Evolutionary conservation across 1,140 invertebrate genomes (phyloP), one percentile per base, ranked within the genome.

Genomic region (Drosophila takahashii): DNA sequence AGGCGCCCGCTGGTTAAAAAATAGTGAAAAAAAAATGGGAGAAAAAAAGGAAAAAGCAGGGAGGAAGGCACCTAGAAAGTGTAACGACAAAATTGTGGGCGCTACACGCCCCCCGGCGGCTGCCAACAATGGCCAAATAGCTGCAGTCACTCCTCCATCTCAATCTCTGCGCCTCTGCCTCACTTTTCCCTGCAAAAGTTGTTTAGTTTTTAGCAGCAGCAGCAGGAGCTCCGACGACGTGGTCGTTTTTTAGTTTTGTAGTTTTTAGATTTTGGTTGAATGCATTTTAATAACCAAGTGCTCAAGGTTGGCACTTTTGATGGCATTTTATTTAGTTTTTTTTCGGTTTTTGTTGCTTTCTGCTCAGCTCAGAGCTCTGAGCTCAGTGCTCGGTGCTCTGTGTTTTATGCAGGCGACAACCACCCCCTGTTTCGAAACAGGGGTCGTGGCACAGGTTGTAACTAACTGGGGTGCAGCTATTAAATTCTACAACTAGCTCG

Each of bases 181-280:
- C 59, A 41, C 70, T 56, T 52, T 53, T 56, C 26, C 60, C 71
- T 76, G 72, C 41, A 53, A 77, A 77, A 77, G 74, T 77, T 77
- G 74, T 71, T 77, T 77, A 77, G 75, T 77, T 77, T 77, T 79
- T 77, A 72, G 66, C 54, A 29, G 45, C n/a, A 71, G 45, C 29
- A 70, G 66, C 10, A 42, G 13, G 3, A 65, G 50, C 18, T 44
- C 5, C 6, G 36, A 27, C 36, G 47, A 57, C 60, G 69, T 79
- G 58, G 57, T 78, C 72, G 66, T 75, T 81, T 71, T 74, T 71
- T 79, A 83, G 83, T 86, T 86, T 86, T 74, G 83, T 70, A 87
- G 83, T 86, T 86, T 86, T 87, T 87, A 87, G 83, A 86, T 86
- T 87, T 87, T 87, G 83, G 83, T 86, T 86, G 83, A 86, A 86